phyloP scores from a whole-genome alignment of 2,113 vertebrate species.

The Eudorcas thomsonii region DNA sequence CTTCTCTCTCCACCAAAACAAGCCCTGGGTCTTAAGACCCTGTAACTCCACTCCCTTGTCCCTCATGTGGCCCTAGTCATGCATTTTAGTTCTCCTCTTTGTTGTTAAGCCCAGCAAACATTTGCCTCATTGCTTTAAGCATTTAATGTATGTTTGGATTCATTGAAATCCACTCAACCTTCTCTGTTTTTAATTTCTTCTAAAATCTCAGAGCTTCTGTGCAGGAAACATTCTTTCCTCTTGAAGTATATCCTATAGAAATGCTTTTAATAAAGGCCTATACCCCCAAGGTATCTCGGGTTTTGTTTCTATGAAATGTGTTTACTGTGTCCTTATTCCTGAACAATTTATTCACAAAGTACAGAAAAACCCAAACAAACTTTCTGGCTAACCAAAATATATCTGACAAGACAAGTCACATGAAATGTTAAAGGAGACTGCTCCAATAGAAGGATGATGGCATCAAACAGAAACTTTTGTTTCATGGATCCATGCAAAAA shows the following conservation, averaged over 20 bases:
- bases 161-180: background rate
- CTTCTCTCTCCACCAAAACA: background rate
- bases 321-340: background rate
- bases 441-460: background rate
- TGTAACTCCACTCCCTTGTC: background rate
- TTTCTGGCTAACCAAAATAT: background rate
- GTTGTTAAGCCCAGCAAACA: background rate
- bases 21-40: background rate
- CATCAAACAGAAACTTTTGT: background rate
- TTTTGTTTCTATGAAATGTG: background rate
- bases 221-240: background rate
- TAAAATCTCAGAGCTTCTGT: background rate
- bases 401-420: background rate
- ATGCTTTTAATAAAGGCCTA: background rate
- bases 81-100: background rate
- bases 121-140: background rate
- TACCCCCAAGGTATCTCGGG: background rate
- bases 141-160: background rate
- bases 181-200: background rate
- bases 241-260: background rate
- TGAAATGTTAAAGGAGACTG: background rate
- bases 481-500: background rate
- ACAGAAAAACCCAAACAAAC: background rate
- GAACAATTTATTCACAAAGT: background rate
- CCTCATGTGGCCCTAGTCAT: background rate